Evolutionary conservation across 2,888 invertebrate species (phyloP).

Genomic region (Cenopis cana): DNA sequence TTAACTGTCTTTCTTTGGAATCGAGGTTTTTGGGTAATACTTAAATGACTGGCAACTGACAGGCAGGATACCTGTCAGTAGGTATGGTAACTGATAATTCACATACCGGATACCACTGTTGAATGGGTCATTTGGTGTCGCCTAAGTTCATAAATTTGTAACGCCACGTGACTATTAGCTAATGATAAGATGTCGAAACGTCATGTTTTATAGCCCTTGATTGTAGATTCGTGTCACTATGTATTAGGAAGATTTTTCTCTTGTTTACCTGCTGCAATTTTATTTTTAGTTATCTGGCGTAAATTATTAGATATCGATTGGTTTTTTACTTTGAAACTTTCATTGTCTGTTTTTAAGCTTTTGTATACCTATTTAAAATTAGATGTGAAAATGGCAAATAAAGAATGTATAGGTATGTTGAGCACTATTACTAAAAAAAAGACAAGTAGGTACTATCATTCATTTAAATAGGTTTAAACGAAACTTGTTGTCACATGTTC

Average conservation of each 20-base stretch:
- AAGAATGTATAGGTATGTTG: constrained; percentile 20
- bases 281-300: constrained; percentile 53
- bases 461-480: constrained; percentile 28
- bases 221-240: constrained; percentile 69
- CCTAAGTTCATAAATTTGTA: constrained; percentile 50
- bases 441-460: constrained; percentile 28
- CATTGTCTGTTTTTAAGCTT: constrained; percentile 29
- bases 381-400: constrained; percentile 32
- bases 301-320: constrained; percentile 38
- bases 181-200: constrained; percentile 54
- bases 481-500: constrained; percentile 24
- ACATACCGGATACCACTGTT: constrained; percentile 9
- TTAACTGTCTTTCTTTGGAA: constrained; percentile 21
- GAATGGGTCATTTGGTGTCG: constrained; percentile 22
- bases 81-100: constrained; percentile 17
- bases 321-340: constrained; percentile 27
- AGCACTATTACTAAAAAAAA: constrained; percentile 34
- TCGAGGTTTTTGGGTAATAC: constrained; percentile 19
- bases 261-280: constrained; percentile 60
- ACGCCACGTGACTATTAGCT: constrained; percentile 49
- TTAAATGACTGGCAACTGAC: constrained; percentile 14
- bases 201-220: constrained; percentile 66
- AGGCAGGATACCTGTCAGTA: constrained; percentile 6
- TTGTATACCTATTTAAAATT: constrained; percentile 24
- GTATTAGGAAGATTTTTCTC: constrained; percentile 59